phyloP scores from a whole-genome alignment of 1,140 invertebrate species.

The Archivesica marissinica region DNA sequence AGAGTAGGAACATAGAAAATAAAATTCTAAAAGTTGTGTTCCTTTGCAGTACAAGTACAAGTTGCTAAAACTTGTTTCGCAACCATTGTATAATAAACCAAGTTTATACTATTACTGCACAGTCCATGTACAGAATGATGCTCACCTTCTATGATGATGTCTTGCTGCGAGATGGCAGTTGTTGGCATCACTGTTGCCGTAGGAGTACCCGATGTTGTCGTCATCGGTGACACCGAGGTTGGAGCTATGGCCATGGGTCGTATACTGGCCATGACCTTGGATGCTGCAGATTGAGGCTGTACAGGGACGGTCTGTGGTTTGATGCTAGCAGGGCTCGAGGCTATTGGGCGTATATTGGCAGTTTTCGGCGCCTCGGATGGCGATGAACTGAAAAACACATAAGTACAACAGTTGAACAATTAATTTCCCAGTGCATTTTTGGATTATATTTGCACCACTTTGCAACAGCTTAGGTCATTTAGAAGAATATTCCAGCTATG shows the following conservation, averaged over 20 bases:
- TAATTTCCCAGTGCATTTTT: no score
- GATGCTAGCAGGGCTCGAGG: constrained; percentile 81
- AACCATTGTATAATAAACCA: no score
- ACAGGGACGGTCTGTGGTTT: constrained; percentile 76
- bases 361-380: constrained; percentile 91
- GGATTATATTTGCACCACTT: no score
- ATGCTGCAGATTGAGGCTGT: constrained; percentile 79
- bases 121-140: not conserved
- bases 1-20: no score
- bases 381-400: constrained; percentile 85
- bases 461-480: no score
- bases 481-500: no score
- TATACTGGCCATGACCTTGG: constrained; percentile 91
- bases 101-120: no score
- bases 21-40: no score
- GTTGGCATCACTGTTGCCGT: constrained; percentile 92
- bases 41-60: no score
- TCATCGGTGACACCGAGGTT: constrained; percentile 71
- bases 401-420: no score
- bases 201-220: constrained; percentile 71
- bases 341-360: constrained; percentile 97
- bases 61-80: no score
- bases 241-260: constrained; percentile 92
- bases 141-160: constrained; percentile 65
- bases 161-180: constrained; percentile 74